A percentile compares a stretch with the other conserved stretches of the same genome.
Conservation (phyloP, 2,888 invertebrate genomes). For the Clunio marinus region DNA sequence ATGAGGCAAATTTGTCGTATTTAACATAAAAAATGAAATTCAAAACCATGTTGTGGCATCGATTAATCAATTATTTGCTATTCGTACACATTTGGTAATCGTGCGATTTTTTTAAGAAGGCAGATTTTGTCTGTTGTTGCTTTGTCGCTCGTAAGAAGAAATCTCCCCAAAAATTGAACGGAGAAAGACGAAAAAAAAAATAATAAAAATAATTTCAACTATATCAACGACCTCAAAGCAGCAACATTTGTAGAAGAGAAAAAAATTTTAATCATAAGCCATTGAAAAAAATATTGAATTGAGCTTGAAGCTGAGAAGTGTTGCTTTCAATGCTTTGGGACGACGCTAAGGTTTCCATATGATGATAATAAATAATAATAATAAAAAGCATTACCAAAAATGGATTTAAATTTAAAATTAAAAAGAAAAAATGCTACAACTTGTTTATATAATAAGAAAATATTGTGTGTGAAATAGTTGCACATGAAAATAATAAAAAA, state of each 20-base stretch:
- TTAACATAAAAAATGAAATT: not conserved
- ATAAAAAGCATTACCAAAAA: conserved; percentile 36
- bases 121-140: not conserved
- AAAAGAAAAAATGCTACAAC: not conserved
- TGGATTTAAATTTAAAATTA: conserved; percentile 30
- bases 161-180: not conserved
- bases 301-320: not conserved
- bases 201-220: conserved; percentile 22
- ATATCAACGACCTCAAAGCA: conserved; percentile 37
- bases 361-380: no score
- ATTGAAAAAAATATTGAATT: conserved; percentile 17
- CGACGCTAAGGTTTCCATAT: conserved; percentile 24
- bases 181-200: not conserved
- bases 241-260: conserved; percentile 22
- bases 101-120: not conserved
- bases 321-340: not conserved
- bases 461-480: conserved; percentile 37
- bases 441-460: conserved; percentile 36
- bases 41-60: conserved; percentile 25
- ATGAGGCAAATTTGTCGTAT: not conserved
- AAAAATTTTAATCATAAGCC: conserved; percentile 27
- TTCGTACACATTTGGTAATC: conserved; percentile 17
- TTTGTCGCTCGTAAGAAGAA: not conserved
- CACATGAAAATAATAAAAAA: not conserved
- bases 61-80: conserved; percentile 33